These are phyloP conservation scores for Eristalinus sepulchralis DNA, from an alignment of 2,888 invertebrate genomes.

Conservation along the genomic window DNA sequence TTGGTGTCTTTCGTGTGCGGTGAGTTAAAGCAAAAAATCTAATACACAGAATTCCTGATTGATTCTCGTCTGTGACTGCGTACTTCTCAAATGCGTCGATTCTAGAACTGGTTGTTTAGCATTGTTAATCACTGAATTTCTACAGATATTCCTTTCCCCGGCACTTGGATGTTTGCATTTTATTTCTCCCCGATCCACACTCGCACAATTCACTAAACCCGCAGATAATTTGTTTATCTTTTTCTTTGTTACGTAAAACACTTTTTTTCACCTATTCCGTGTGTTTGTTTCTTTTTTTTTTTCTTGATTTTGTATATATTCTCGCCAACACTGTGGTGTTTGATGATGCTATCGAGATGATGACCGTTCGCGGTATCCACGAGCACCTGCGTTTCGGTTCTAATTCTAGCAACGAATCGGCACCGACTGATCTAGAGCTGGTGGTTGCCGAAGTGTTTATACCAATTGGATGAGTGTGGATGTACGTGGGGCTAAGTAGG, in stretches of 20 bases:
- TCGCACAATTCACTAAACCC: neutral
- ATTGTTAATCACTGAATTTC: conserved; percentile 23
- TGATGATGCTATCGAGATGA: neutral
- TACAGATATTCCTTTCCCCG: conserved; percentile 1
- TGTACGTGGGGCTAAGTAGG: neutral
- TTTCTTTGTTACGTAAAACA: conserved; percentile 8
- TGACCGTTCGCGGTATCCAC: neutral
- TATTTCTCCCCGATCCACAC: neutral
- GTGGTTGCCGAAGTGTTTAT: conserved; percentile 46
- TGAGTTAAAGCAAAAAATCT: neutral
- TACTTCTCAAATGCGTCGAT: conserved; percentile 30
- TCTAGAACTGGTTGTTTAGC: conserved; percentile 40
- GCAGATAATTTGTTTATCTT: neutral
- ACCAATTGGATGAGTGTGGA: conserved; percentile 25
- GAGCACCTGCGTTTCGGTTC: conserved; percentile 13
- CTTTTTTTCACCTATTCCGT: neutral
- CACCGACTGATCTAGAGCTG: conserved; percentile 49
- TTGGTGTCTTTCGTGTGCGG: conserved; percentile 5
- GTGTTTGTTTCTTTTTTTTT: neutral
- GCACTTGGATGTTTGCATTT: conserved; percentile 11
- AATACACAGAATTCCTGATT: neutral
- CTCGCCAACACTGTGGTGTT: neutral
- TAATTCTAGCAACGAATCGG: conserved; percentile 44
- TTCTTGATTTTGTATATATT: neutral
- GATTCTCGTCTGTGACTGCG: neutral